These are phyloP conservation scores for Lithobates sylvaticus DNA, from an alignment of 2,797 vertebrate genomes.

Conservation along the genomic window DNA sequence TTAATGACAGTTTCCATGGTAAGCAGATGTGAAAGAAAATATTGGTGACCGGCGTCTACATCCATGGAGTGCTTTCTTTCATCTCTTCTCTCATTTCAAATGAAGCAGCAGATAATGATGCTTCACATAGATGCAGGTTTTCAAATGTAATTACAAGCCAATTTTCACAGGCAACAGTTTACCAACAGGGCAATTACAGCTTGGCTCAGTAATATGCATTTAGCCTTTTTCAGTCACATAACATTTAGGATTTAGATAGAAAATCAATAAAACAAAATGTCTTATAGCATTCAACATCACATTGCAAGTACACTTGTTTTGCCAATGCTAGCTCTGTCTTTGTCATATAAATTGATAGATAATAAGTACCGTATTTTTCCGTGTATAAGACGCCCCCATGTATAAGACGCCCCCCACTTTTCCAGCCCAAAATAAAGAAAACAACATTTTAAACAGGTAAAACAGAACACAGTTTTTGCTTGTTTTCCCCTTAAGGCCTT, in stretches of 20 bases:
- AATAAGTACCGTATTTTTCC: no score
- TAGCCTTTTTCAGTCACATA: conserved; percentile 22
- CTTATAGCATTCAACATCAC: conserved; percentile 58
- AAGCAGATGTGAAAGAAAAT: conserved; percentile 73
- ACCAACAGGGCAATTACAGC: conserved; percentile 65
- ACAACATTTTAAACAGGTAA: no score
- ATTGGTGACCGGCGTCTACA: conserved; percentile 61
- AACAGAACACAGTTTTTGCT: no score
- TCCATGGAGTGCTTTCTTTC: conserved; percentile 78
- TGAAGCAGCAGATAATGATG: conserved; percentile 61
- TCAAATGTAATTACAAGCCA: conserved; percentile 72
- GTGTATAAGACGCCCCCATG: no score
- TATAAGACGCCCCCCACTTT: no score
- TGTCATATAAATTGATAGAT: conserved; percentile 65
- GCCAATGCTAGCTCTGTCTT: conserved; percentile 39
- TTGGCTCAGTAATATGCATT: conserved; percentile 62
- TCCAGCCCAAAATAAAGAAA: no score
- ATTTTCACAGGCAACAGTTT: conserved; percentile 65
- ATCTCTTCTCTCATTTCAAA: conserved; percentile 76
- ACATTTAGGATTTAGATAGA: conserved; percentile 58
- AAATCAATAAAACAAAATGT: conserved; percentile 66
- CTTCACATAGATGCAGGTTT: conserved; percentile 70
- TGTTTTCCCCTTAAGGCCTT: no score
- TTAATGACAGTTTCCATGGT: conserved; percentile 88
- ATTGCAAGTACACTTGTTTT: conserved; percentile 1